Conservation (phyloP, 2,888 invertebrate genomes). For the Oxycera nigricornis region DNA sequence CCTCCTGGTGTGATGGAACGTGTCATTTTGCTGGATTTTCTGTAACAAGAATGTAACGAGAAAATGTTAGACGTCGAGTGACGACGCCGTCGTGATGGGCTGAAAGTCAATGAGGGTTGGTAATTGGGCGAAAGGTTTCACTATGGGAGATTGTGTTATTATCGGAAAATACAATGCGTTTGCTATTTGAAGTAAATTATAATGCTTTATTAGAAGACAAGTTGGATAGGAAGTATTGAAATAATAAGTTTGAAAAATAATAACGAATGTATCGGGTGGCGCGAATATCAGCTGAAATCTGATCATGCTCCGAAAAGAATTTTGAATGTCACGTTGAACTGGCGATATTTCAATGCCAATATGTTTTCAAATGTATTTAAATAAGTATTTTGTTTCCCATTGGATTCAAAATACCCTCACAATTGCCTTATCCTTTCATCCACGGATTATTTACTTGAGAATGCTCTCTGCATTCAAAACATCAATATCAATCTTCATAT, state of each 20-base stretch:
- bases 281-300: too few species aligned
- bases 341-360: too few species aligned
- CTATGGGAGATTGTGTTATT: constrained; percentile 16
- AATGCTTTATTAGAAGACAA: not conserved
- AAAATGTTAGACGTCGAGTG: constrained; percentile 3
- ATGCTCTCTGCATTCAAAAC: too few species aligned
- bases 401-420: too few species aligned
- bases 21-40: constrained; percentile 40
- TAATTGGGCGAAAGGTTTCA: not conserved
- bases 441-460: too few species aligned
- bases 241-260: not conserved
- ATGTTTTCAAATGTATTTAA: too few species aligned
- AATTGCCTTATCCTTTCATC: too few species aligned
- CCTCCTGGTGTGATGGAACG: constrained; percentile 42
- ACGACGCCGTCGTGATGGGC: not conserved
- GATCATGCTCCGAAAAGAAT: too few species aligned
- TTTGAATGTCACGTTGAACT: too few species aligned
- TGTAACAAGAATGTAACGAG: constrained; percentile 23
- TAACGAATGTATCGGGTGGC: too few species aligned
- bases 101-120: not conserved
- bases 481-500: not conserved
- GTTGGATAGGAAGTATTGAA: not conserved
- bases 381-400: too few species aligned
- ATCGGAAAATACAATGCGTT: not conserved
- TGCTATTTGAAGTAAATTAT: not conserved